Conservation (phyloP, 92 coral and sea anemone species). For the Zoanthus sociatus region DNA sequence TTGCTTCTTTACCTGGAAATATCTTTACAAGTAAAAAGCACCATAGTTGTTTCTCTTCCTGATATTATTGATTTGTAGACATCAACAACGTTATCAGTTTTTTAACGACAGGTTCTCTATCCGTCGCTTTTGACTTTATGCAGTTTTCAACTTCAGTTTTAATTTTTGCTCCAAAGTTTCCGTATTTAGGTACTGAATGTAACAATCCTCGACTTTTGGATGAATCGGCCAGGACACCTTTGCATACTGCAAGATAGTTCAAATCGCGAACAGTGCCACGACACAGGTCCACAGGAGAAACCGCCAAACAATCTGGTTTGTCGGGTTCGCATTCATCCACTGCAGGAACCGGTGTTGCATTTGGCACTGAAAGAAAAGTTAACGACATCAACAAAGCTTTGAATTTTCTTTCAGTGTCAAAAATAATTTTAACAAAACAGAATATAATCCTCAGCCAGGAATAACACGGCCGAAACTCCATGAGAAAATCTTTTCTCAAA, state of each 20-base stretch:
- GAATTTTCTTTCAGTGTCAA: neutral
- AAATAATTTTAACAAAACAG: too few relatives aligned
- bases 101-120: conserved; percentile 49
- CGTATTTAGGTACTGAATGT: conserved; percentile 69
- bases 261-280: conserved; percentile 79
- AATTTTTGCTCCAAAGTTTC: neutral
- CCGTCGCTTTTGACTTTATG: conserved; percentile 35
- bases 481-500: too few relatives aligned
- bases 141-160: conserved; percentile 44
- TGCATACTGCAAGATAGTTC: conserved; percentile 86
- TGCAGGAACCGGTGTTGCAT: conserved; percentile 34
- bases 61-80: neutral
- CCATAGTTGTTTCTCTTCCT: neutral
- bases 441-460: too few relatives aligned
- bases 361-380: neutral
- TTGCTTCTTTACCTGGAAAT: too few relatives aligned
- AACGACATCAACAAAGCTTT: neutral
- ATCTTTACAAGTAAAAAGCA: too few relatives aligned
- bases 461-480: too few relatives aligned
- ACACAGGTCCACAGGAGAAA: conserved; percentile 79
- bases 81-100: conserved; percentile 22
- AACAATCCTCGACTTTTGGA: conserved; percentile 71
- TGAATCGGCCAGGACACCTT: conserved; percentile 72
- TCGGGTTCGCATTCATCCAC: conserved; percentile 52
- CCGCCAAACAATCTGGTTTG: conserved; percentile 70